A percentile compares a stretch with the other conserved stretches of the same genome.
These are phyloP conservation scores for Bombylius major DNA, from an alignment of 2,888 invertebrate species.

Conservation along the genomic window DNA sequence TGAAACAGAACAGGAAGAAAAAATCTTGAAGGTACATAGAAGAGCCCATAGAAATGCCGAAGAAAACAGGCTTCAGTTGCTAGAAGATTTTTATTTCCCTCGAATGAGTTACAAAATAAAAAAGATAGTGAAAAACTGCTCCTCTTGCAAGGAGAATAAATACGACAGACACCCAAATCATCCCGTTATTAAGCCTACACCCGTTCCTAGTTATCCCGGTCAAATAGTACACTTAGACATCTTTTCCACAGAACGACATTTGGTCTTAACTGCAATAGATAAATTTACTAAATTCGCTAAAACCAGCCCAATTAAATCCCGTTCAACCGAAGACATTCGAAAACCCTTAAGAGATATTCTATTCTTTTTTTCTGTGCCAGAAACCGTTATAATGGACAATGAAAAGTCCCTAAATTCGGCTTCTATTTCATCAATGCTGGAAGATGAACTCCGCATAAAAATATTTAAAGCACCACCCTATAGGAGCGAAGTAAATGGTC, in stretches of 20 bases:
- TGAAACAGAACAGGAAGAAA: no score
- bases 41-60: background rate
- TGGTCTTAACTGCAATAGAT: slow-evolving; percentile 5
- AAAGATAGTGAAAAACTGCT: no score
- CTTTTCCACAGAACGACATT: background rate
- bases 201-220: background rate
- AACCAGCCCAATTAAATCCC: background rate
- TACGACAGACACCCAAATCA: background rate
- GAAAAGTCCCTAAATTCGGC: no score
- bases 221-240: slow-evolving; percentile 7
- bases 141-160: no score
- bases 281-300: no score
- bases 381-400: no score
- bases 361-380: no score
- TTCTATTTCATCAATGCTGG: no score
- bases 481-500: no score
- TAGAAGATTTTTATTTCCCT: background rate
- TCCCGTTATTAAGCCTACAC: background rate
- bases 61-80: background rate
- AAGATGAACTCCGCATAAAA: no score
- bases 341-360: background rate
- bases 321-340: background rate
- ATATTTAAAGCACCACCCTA: no score
- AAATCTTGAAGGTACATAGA: background rate
- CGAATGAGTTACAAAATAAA: no score